Base-by-base conservation (phyloP, 2,888 invertebrate species). In the Megaustenia siamemsis region DNA sequence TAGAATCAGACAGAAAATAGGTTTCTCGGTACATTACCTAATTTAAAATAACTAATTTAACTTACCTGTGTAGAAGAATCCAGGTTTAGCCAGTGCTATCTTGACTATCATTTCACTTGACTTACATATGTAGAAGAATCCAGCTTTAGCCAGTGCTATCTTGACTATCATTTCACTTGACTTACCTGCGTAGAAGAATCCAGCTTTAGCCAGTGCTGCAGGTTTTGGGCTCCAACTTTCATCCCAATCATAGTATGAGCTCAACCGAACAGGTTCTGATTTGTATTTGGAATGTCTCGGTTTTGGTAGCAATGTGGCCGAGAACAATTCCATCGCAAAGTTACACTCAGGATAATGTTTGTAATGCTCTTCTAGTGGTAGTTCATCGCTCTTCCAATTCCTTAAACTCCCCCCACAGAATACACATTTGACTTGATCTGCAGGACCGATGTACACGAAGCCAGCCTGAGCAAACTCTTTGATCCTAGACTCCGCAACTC, bases 281-380 rank as follows among this genome's bases (percentile, higher is more conserved):
- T 88, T 89, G 89, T 89, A 91, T 38, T 90, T 87, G 5, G 89
- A 86, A 85, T 92, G 90, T 66, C 88, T 89, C 1, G 92, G 91
- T 24, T 10, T 45, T 8, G 78, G 49, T n/a, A 45, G 28, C 10
- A 35, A 35, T 5, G n/a, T 40, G 10, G 80, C 63, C 10, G 56
- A n/a, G 38, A 66, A 28, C 8, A 32, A 80, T 21, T 80, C 75
- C n/a, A 56, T 75, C 0, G 98, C 95, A 94, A 96, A 98, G 0
- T 89, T 88, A 93, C 99, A 99, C 86, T 96, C 96, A 24, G 96
- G 96, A 93, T 97, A 97, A 97, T 98, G 98, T 69, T 96, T 95
- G 0, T 97, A 97, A 94, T 99, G 98, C 93, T 98, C 98, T 89
- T 97, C 96, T 97, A 97, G 97, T 0, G 98, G 98, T 88, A 97